phyloP scores from a whole-genome alignment of 2,797 vertebrate species.

The Typhlichthys eigenmanni region DNA sequence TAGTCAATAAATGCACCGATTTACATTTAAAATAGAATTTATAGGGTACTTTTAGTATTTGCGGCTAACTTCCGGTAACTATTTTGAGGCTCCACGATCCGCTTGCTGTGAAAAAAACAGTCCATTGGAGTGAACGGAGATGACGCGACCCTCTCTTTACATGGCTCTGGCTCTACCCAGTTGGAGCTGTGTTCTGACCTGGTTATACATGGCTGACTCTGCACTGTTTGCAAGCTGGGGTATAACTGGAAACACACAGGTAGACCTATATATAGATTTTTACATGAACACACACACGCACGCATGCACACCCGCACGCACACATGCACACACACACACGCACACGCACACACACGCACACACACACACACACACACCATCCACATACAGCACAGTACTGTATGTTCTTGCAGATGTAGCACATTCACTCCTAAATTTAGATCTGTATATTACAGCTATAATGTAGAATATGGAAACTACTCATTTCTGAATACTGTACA shows the following conservation, averaged over 20 bases:
- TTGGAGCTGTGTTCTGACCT: slow-evolving; percentile 7
- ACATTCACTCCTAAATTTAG: slow-evolving; percentile 21
- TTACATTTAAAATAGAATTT: too few species aligned
- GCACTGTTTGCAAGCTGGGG: slow-evolving; percentile 47
- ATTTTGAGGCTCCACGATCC: too few species aligned
- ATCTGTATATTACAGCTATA: slow-evolving; percentile 8
- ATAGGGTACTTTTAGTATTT: too few species aligned
- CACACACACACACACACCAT: background rate
- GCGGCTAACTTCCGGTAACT: too few species aligned
- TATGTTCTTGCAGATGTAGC: slow-evolving; percentile 7
- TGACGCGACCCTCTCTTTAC: too few species aligned
- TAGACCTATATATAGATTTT: slow-evolving; percentile 21
- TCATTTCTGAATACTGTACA: background rate
- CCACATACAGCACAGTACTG: background rate
- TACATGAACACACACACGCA: slow-evolving; percentile 12
- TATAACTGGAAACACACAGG: slow-evolving; percentile 15
- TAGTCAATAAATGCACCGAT: too few species aligned
- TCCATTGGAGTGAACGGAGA: too few species aligned
- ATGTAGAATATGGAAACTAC: background rate
- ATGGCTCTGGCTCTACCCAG: background rate
- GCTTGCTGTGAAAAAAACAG: too few species aligned
- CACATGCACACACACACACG: background rate
- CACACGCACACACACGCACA: background rate
- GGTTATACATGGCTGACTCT: slow-evolving; percentile 40
- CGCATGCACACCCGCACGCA: background rate